Base-by-base conservation (phyloP, 2,113 vertebrate genomes). In the Bujurquina vittata region DNA sequence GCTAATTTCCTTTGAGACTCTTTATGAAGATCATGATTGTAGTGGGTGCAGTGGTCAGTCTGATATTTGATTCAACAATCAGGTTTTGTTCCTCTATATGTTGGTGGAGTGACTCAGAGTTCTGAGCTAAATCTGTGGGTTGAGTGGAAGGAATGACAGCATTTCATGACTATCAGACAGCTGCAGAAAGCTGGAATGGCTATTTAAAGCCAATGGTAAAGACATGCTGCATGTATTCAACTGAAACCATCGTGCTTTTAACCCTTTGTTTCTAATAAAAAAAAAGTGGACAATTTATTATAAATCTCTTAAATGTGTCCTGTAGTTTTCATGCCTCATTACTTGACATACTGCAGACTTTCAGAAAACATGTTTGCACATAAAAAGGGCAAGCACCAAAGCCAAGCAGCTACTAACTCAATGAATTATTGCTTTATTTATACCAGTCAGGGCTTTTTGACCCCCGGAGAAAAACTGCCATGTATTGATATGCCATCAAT, bases 71-170 rank as follows among this genome's bases (percentile, higher is more conserved):
- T 73, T 61, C 86, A 84, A 93, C 90, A 92, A 90, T 94, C 73
- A 2, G 79, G 84, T 89, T 75, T 91, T 94, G 84, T 93, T 84
- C n/a, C 22, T 88, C 57, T 69, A 7, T 22, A 20, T 77, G 90
- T 89, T 26, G 80, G 85, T 79, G 67, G 89, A 78, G 81, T 92
- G 92, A 92, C 67, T 93, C 89, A 87, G 61, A 40, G 81, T 22
- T 1, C 76, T 67, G 78, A 81, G 79, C 69, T 18, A 52, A 59
- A 67, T 3, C 83, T 72, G 91, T 93, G 90, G 92, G 90, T 79
- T 20, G 87, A 80, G 33, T 93, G 92, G 91, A 92, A 94, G 87
- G 86, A 95, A 91, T 90, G 91, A 88, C 55, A 22, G 57, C 46
- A 37, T 22, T 81, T 84, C 9, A 61, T 76, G 55, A 75, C 54